phyloP scores from a whole-genome alignment of 2,888 invertebrate species.

The Xanthia togata region DNA sequence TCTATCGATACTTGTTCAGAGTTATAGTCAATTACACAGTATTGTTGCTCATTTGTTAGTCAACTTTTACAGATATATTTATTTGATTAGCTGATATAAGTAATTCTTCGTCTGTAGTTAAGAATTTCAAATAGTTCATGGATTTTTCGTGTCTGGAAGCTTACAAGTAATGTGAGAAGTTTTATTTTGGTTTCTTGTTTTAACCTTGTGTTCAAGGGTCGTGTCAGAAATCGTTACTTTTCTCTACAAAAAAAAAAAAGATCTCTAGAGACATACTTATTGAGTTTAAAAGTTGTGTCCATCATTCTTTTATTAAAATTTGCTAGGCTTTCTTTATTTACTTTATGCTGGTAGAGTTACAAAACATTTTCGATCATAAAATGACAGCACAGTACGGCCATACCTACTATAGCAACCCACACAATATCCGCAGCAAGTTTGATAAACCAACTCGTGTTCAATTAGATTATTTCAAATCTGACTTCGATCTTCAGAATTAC shows the following conservation, averaged over 20 bases:
- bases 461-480: constrained; percentile 38
- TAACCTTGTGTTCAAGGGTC: not conserved
- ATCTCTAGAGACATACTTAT: not conserved
- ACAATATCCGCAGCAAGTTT: constrained; percentile 23
- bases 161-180: constrained; percentile 1
- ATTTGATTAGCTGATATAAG: constrained; percentile 12
- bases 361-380: constrained; percentile 5
- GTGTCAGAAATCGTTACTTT: not conserved
- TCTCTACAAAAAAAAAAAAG: not conserved
- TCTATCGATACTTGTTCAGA: constrained; percentile 46
- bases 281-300: not conserved
- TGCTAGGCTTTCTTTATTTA: not conserved
- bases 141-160: not conserved
- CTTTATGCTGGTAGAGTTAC: not conserved
- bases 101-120: not conserved
- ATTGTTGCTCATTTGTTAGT: constrained; percentile 26
- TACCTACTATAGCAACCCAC: not conserved
- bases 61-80: not conserved
- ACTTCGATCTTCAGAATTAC: constrained; percentile 29
- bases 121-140: not conserved
- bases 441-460: constrained; percentile 13
- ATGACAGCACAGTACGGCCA: not conserved
- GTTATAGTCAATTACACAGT: constrained; percentile 45
- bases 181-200: not conserved
- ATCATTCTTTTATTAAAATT: not conserved